Base-by-base conservation (phyloP, 1,140 invertebrate species). In the Homarus americanus region DNA sequence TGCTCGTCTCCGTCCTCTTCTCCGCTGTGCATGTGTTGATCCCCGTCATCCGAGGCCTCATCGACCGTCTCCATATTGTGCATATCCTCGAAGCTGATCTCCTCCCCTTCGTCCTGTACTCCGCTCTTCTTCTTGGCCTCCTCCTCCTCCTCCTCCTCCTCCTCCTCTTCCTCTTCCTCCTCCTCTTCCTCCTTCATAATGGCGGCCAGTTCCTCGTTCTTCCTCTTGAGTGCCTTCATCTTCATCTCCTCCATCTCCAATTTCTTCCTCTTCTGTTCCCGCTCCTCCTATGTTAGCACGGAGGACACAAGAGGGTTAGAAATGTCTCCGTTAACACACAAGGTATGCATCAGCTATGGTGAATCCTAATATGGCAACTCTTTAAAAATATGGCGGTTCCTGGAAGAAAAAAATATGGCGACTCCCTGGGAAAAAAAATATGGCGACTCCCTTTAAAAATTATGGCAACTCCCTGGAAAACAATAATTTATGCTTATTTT, bases 51-150 rank as follows among this genome's bases (percentile, higher is more conserved):
- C 34, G 49, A 82, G 12, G 79, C 79, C 38, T 82, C 79, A 24
- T 82, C 79, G 12, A 82, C 79, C 0, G 79, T 82, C 38, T 82
- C 79, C 79, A 82, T 82, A 3, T 82, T 82, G 79, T 82, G 49
- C 49, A 82, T 73, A 38, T 84, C 82, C 53, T 83, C 82, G 9
- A 72, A 69, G 15, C 69, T 73, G 1, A 69, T 44, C 32, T 73
- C 82, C 20, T 84, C 82, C 36, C 69, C 63, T 38, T 84, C 82
- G 17, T 73, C 69, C 66, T 73, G 49, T 32, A 44, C 82, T 2
- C 63, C 53, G 40, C 28, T 69, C 53, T 66, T 41, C 58, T 82
- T 82, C 49, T 36, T 32, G 38, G 36, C 36, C 17, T 44, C 73
- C 12, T 24, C 28, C 10, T 69, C 53, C 20, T 44, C 38, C n/a